Evolutionary conservation across 1,140 invertebrate genomes (phyloP).

Genomic region (Listronotus oregonensis): DNA sequence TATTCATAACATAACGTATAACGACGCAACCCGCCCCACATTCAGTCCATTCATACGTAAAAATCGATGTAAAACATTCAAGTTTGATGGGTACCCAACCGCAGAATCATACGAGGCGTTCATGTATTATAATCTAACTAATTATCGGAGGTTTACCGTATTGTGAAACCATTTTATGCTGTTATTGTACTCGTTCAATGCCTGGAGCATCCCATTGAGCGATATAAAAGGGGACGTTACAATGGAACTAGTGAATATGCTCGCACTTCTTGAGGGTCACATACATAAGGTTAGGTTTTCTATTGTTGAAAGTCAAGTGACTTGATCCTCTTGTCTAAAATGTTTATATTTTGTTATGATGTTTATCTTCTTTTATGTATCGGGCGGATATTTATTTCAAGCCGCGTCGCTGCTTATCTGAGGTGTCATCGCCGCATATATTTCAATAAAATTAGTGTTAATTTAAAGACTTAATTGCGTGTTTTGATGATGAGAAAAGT

Average conservation of each 20-base stretch:
- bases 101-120: constrained; percentile 35
- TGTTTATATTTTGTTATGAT: constrained; percentile 39
- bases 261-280: constrained; percentile 37
- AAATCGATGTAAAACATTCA: constrained; percentile 35
- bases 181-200: constrained; percentile 45
- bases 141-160: constrained; percentile 39
- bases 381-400: constrained; percentile 32
- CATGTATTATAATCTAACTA: constrained; percentile 47
- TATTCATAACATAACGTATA: constrained; percentile 17
- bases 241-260: constrained; percentile 22
- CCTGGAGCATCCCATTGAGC: constrained; percentile 48
- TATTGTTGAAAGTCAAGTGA: constrained; percentile 44
- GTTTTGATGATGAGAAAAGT: constrained; percentile 22
- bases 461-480: constrained; percentile 40
- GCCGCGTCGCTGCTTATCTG: constrained; percentile 17
- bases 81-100: constrained; percentile 24
- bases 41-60: constrained; percentile 30
- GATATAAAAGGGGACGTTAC: constrained; percentile 30
- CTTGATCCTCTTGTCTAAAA: constrained; percentile 38
- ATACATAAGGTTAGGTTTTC: constrained; percentile 19
- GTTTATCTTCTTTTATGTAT: constrained; percentile 38
- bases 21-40: not conserved
- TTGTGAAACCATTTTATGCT: constrained; percentile 34
- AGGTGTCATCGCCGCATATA: constrained; percentile 46
- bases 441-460: constrained; percentile 49